Evolutionary conservation across 2,113 vertebrate species (phyloP).

Genomic region (Megatriorchis doriae): DNA sequence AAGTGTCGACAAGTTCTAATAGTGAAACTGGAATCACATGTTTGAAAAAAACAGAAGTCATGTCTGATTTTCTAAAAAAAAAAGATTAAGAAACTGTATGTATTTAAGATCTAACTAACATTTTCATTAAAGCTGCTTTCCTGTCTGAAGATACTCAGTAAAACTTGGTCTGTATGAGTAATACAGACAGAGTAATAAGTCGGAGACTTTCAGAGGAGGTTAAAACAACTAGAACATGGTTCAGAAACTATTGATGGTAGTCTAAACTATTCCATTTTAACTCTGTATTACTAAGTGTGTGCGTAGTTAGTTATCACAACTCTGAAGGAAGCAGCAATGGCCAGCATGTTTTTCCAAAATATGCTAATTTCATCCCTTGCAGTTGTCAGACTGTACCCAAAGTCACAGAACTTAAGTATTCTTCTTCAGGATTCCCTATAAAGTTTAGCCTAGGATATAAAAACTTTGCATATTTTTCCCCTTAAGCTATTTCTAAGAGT

Average conservation of each 20-base stretch:
- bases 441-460: background rate
- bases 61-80: background rate
- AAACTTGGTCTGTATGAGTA: background rate
- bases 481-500: background rate
- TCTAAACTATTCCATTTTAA: background rate
- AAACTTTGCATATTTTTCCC: fast-evolving
- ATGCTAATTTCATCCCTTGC: background rate
- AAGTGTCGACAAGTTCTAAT: background rate
- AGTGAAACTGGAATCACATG: background rate
- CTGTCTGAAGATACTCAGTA: background rate
- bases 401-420: background rate
- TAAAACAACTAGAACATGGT: background rate
- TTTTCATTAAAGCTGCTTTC: background rate
- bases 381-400: background rate
- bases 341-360: background rate
- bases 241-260: background rate
- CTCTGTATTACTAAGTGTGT: fast-evolving
- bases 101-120: background rate
- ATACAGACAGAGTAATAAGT: background rate
- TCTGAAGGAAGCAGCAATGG: background rate
- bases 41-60: background rate
- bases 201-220: background rate
- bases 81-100: background rate
- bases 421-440: background rate
- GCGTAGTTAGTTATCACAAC: background rate